Evolutionary conservation across 2,113 vertebrate species (phyloP).

Genomic region (Microcebus lehilahytsara): DNA sequence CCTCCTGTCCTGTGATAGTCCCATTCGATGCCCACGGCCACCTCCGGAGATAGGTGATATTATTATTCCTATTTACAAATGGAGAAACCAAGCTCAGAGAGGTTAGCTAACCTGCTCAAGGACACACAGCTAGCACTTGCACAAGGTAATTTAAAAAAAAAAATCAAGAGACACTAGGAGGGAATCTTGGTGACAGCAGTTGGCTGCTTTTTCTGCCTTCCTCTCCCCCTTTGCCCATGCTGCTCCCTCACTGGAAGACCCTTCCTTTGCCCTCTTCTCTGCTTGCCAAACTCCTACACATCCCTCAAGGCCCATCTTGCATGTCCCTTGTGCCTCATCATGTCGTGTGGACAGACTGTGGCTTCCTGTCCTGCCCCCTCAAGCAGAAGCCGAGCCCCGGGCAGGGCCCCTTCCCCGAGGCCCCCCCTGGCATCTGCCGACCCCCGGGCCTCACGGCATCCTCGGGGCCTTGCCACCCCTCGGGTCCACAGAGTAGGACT

Average conservation of each 20-base stretch:
- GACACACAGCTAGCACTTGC: not conserved
- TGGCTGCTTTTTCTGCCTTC: not conserved
- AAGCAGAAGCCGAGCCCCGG: not conserved
- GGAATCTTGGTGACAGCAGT: too few relatives aligned
- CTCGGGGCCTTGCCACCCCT: not conserved
- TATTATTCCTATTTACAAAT: not conserved
- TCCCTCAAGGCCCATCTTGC: not conserved
- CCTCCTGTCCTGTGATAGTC: rapidly evolving
- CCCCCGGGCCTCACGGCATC: not conserved
- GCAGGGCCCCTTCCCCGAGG: not conserved
- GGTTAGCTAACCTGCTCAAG: not conserved
- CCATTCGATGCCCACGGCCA: rapidly evolving
- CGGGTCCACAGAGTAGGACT: not conserved
- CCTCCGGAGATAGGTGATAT: rapidly evolving
- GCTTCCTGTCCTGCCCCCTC: not conserved
- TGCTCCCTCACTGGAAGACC: not conserved
- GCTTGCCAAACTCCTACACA: not conserved
- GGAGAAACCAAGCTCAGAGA: not conserved
- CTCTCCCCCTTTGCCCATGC: not conserved
- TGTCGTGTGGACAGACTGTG: not conserved
- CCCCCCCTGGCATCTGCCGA: not conserved
- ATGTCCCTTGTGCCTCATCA: not conserved
- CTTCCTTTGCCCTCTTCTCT: not conserved
- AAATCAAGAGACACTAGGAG: not conserved
- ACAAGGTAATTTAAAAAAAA: not conserved